A percentile compares a stretch with the other conserved stretches of the same genome.
phyloP scores from a whole-genome alignment of 2,797 vertebrate genomes.

The Alosa sapidissima region DNA sequence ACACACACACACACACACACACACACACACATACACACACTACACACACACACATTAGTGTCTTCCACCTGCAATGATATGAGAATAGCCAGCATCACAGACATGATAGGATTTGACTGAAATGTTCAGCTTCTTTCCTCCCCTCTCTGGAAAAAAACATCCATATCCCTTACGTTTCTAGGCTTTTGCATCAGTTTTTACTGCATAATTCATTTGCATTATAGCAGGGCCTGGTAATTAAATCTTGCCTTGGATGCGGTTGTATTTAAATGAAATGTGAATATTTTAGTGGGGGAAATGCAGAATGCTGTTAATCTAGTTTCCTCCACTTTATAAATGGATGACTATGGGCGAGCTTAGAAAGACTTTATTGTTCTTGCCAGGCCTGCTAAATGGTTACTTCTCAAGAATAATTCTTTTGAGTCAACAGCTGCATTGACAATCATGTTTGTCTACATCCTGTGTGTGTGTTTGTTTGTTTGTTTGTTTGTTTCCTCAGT shows the following conservation, averaged over 20 bases:
- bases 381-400: slow-evolving; percentile 54
- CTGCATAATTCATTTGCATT: slow-evolving; percentile 84
- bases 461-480: slow-evolving; percentile 41
- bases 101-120: slow-evolving; percentile 42
- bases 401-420: slow-evolving; percentile 63
- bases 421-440: slow-evolving; percentile 66
- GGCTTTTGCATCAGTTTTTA: slow-evolving; percentile 75
- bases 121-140: not conserved
- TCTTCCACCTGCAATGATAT: slow-evolving; percentile 37
- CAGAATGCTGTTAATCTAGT: slow-evolving; percentile 67
- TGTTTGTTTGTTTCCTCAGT: not conserved
- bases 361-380: slow-evolving; percentile 62
- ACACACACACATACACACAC: slow-evolving; percentile 7
- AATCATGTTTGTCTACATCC: slow-evolving; percentile 61
- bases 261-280: slow-evolving; percentile 78
- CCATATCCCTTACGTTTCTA: slow-evolving; percentile 63
- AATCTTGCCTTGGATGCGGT: slow-evolving; percentile 70
- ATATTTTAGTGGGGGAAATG: slow-evolving; percentile 72
- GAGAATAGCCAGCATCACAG: slow-evolving; percentile 15
- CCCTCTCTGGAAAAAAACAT: slow-evolving; percentile 25
- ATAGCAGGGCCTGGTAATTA: slow-evolving; percentile 75
- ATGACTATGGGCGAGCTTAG: slow-evolving; percentile 54
- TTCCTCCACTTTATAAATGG: slow-evolving; percentile 55
- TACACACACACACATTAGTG: not conserved
- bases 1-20: slow-evolving; percentile 1